Percentiles rank a stretch among this genome's conserved stretches.
Evolutionary conservation across 2,113 vertebrate species (phyloP).

Genomic region (Lota lota): DNA sequence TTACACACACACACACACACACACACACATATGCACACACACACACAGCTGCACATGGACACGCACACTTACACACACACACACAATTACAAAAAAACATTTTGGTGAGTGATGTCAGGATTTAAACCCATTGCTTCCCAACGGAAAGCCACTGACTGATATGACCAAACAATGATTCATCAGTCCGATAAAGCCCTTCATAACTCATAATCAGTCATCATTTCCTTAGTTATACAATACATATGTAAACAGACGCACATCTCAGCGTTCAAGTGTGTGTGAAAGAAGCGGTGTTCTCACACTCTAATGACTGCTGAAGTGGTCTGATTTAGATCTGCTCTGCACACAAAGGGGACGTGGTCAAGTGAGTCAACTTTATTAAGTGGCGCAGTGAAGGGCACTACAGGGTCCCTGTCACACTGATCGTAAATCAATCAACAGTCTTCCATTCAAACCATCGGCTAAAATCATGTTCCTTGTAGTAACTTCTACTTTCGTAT

Average conservation of each 20-base stretch:
- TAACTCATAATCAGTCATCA: too few relatives aligned
- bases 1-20: background rate
- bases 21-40: background rate
- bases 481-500: conserved; percentile 9
- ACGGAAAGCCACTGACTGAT: background rate
- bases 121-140: background rate
- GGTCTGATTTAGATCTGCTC: conserved; percentile 14
- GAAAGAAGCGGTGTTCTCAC: conserved; percentile 54
- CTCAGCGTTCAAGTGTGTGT: conserved; percentile 1
- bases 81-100: background rate
- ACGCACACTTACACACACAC: background rate
- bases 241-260: conserved; percentile 7
- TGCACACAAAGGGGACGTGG: background rate
- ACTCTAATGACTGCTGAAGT: conserved; percentile 30
- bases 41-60: background rate
- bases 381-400: background rate
- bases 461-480: background rate
- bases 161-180: background rate
- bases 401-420: background rate
- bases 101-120: too few relatives aligned
- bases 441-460: background rate
- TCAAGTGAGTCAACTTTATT: background rate
- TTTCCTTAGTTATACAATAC: too few relatives aligned
- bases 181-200: background rate
- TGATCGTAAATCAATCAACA: too few relatives aligned